phyloP scores from a whole-genome alignment of 2,113 vertebrate genomes.

The Channa argus region DNA sequence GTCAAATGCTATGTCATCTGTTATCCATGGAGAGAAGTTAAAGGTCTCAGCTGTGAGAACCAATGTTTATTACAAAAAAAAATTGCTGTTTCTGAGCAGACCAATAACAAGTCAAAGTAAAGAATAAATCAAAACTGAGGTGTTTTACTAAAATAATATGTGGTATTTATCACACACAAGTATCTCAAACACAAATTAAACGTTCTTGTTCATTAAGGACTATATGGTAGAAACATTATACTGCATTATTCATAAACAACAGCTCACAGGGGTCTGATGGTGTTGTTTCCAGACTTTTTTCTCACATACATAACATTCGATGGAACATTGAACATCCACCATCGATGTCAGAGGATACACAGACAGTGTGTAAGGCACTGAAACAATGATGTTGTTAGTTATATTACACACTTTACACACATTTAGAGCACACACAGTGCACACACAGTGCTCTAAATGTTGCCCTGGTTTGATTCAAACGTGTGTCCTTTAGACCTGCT shows the following conservation, averaged over 20 bases:
- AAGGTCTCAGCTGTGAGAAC: slow-evolving; percentile 3
- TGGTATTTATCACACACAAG: neutral
- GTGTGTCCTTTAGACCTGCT: slow-evolving; percentile 14
- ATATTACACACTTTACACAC: neutral
- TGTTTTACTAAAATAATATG: slow-evolving; percentile 4
- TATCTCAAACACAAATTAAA: slow-evolving; percentile 13
- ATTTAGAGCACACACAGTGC: too few species aligned
- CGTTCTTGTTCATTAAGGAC: slow-evolving; percentile 24
- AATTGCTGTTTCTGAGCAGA: slow-evolving; percentile 14
- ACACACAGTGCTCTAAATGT: slow-evolving; percentile 12
- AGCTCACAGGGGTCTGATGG: neutral
- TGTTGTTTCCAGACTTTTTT: slow-evolving; percentile 18
- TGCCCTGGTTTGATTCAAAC: slow-evolving; percentile 21
- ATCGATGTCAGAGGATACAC: neutral
- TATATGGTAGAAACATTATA: neutral
- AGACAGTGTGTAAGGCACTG: neutral
- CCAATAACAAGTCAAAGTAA: neutral
- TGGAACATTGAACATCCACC: neutral
- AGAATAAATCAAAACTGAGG: slow-evolving; percentile 8
- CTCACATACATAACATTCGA: slow-evolving; percentile 13
- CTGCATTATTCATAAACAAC: slow-evolving; percentile 32
- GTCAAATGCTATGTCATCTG: slow-evolving; percentile 38
- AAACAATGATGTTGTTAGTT: neutral
- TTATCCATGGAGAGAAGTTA: slow-evolving; percentile 29
- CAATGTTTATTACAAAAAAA: slow-evolving; percentile 21